Percentiles rank a stretch among this genome's conserved stretches.
phyloP scores from a whole-genome alignment of 2,888 invertebrate species.

The Neoaliturus tenellus region DNA sequence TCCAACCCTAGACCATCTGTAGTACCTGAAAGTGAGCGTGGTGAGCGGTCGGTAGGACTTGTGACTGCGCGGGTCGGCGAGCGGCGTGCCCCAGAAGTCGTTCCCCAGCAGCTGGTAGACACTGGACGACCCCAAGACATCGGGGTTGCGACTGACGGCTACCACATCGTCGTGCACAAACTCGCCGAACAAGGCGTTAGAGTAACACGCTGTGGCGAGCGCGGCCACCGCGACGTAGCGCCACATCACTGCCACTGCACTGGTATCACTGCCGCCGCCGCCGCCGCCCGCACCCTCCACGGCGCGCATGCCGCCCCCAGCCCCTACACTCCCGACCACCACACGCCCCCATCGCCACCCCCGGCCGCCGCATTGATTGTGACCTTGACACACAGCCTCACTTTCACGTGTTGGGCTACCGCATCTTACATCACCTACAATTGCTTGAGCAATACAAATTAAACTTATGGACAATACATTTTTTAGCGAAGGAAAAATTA shows the following conservation, averaged over 20 bases:
- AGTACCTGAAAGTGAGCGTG: conserved; percentile 87
- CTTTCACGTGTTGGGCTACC: conserved; percentile 6
- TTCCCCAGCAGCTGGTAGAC: conserved; percentile 81
- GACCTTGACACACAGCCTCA: conserved; percentile 43
- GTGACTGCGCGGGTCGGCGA: conserved; percentile 87
- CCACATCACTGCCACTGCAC: conserved; percentile 12
- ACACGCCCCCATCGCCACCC: not conserved
- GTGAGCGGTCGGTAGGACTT: conserved; percentile 93
- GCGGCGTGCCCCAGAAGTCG: conserved; percentile 94
- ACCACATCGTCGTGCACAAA: conserved; percentile 94
- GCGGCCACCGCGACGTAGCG: conserved; percentile 45
- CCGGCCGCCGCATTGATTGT: conserved; percentile 4
- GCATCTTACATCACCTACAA: not conserved
- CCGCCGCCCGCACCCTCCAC: not conserved
- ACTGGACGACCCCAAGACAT: conserved; percentile 83
- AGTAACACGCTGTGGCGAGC: conserved; percentile 82
- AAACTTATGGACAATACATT: too few species aligned
- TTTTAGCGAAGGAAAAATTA: too few species aligned
- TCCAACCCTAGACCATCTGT: too few species aligned
- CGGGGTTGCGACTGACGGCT: conserved; percentile 87
- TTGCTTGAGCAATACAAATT: too few species aligned
- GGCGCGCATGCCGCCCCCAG: not conserved
- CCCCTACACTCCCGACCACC: not conserved
- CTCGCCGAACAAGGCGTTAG: conserved; percentile 85
- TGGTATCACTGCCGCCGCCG: not conserved